phyloP scores from a whole-genome alignment of 1,140 invertebrate genomes.

The Drosophila funebris region DNA sequence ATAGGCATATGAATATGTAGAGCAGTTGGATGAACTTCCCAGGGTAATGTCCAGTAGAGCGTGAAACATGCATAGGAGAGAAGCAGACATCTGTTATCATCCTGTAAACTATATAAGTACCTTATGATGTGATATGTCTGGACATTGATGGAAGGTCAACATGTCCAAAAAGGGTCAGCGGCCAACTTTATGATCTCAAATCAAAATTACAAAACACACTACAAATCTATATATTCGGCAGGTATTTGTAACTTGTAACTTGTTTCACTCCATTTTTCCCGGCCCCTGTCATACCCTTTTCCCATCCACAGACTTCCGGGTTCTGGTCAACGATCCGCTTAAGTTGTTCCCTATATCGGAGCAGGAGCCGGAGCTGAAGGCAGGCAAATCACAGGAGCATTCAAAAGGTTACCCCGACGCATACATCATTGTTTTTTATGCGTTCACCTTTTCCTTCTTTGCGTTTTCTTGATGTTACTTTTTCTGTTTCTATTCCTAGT shows the following conservation, averaged over 20 bases:
- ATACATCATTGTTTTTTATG: conserved; percentile 34
- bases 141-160: not conserved
- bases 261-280: not conserved
- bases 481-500: conserved; percentile 1
- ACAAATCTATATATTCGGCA: not conserved
- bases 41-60: conserved; percentile 52
- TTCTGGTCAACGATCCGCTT: conserved; percentile 6
- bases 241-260: not conserved
- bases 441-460: conserved; percentile 31
- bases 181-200: conserved; percentile 3
- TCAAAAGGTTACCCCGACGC: conserved; percentile 32
- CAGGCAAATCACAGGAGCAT: conserved; percentile 16
- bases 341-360: not conserved
- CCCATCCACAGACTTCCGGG: conserved; percentile 1
- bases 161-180: conserved; percentile 11
- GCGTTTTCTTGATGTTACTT: conserved; percentile 4
- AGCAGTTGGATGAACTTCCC: conserved; percentile 27
- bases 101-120: conserved; percentile 8
- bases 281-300: conserved; percentile 33
- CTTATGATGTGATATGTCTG: conserved; percentile 37
- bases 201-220: not conserved
- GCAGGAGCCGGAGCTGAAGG: not conserved
- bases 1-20: not conserved
- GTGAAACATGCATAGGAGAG: conserved; percentile 39
- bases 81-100: not conserved